Evolutionary conservation across 2,113 vertebrate genomes (phyloP).

Genomic region (Microtus montanus): DNA sequence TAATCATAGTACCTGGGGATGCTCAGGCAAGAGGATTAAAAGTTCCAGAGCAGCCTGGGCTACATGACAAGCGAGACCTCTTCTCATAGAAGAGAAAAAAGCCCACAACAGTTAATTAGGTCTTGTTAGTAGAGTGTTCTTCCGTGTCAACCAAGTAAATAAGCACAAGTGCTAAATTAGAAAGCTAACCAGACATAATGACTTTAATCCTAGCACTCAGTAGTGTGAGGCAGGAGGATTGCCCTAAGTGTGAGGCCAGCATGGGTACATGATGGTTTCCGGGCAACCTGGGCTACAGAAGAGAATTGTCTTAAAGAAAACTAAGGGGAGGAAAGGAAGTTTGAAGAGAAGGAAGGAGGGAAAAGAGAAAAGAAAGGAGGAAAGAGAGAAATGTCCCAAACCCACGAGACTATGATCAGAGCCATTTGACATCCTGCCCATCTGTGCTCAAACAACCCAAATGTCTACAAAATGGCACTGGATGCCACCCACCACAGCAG

Average conservation of each 20-base stretch:
- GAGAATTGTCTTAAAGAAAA: background rate
- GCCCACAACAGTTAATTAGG: background rate
- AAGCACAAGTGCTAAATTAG: background rate
- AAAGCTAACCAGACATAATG: background rate
- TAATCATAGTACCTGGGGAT: background rate
- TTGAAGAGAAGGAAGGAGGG: background rate
- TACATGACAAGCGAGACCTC: background rate
- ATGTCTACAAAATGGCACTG: background rate
- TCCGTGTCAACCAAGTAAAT: background rate
- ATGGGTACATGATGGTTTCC: background rate
- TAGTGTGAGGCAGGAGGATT: too few relatives aligned
- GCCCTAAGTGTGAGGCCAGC: background rate
- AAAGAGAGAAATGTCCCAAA: background rate
- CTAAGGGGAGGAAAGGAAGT: background rate
- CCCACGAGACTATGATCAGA: background rate
- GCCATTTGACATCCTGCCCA: background rate
- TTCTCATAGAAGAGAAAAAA: background rate
- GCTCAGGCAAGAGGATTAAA: background rate
- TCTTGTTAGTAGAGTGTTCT: background rate
- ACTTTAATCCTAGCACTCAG: background rate
- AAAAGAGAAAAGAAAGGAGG: background rate
- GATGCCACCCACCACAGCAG: background rate
- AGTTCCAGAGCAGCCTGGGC: background rate
- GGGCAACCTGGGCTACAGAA: background rate
- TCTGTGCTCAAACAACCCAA: background rate